Conservation (phyloP, 2,113 vertebrate genomes). For the Dicerorhinus sumatrensis region DNA sequence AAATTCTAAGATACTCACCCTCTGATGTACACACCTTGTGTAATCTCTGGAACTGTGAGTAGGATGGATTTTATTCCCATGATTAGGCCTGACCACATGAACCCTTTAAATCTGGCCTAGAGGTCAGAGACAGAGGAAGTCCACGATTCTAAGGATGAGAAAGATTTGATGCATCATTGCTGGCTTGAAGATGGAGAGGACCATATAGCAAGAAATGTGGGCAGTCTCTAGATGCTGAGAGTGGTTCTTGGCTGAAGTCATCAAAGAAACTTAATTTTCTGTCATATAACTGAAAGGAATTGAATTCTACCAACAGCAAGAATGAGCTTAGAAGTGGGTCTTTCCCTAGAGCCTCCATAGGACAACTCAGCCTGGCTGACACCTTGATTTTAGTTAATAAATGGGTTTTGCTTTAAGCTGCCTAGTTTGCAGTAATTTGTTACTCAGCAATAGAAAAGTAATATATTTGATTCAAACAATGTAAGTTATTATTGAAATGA, state of each 20-base stretch:
- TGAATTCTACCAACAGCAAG: slow-evolving; percentile 10
- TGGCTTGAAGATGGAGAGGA: background rate
- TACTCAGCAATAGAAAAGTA: background rate
- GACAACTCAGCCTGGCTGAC: background rate
- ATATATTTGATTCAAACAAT: background rate
- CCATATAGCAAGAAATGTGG: background rate
- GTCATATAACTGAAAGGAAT: background rate
- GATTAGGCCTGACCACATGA: background rate
- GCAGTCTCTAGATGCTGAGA: background rate
- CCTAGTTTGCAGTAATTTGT: slow-evolving; percentile 3
- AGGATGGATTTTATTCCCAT: background rate
- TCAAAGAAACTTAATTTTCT: background rate
- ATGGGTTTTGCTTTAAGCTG: background rate
- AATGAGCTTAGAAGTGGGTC: background rate
- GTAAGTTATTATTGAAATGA: background rate
- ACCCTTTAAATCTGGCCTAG: background rate
- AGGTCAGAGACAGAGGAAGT: background rate
- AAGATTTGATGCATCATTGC: background rate
- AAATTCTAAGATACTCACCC: background rate
- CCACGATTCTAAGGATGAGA: background rate
- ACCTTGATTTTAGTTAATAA: slow-evolving; percentile 18
- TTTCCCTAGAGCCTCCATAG: background rate
- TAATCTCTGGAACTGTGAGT: background rate
- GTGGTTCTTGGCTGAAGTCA: background rate
- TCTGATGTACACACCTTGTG: background rate